Percentiles rank a stretch among this genome's conserved stretches.
These are phyloP conservation scores for Myodes glareolus DNA, from an alignment of 2,113 vertebrate species.

Conservation along the genomic window DNA sequence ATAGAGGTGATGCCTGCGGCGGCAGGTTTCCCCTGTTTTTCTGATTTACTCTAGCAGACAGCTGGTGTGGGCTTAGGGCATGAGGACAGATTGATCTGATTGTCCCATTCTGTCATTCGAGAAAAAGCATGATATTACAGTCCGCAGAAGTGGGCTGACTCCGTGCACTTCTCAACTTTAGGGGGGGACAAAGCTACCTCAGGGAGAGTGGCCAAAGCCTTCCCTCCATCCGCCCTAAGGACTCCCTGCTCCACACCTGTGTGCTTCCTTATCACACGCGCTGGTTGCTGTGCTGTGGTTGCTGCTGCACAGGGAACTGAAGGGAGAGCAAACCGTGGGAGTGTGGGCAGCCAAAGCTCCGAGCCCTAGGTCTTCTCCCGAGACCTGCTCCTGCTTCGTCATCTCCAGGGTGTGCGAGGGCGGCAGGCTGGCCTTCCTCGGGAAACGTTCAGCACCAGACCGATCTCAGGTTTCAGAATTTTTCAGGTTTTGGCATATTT, in stretches of 20 bases:
- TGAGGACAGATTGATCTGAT: background rate
- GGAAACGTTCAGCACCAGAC: background rate
- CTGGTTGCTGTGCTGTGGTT: fast-evolving
- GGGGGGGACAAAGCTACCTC: fast-evolving
- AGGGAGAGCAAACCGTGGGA: too few species aligned
- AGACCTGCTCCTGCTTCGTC: background rate
- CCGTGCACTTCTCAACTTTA: fast-evolving
- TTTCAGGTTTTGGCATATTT: background rate
- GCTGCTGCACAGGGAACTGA: fast-evolving
- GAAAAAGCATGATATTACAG: background rate
- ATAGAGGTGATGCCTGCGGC: background rate
- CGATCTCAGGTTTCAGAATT: background rate
- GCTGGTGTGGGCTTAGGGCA: background rate
- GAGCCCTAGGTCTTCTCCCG: background rate
- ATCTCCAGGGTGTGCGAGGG: background rate
- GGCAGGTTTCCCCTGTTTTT: background rate
- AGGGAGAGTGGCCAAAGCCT: fast-evolving
- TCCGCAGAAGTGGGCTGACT: background rate
- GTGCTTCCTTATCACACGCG: background rate
- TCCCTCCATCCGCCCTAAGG: background rate
- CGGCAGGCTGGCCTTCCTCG: background rate
- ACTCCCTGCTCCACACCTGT: background rate
- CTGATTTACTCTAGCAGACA: background rate
- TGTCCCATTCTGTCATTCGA: fast-evolving
- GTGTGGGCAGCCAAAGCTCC: background rate